Evolutionary conservation across 2,888 invertebrate genomes (phyloP), one percentile per base, ranked within the genome.

Genomic region (Sicus ferrugineus): DNA sequence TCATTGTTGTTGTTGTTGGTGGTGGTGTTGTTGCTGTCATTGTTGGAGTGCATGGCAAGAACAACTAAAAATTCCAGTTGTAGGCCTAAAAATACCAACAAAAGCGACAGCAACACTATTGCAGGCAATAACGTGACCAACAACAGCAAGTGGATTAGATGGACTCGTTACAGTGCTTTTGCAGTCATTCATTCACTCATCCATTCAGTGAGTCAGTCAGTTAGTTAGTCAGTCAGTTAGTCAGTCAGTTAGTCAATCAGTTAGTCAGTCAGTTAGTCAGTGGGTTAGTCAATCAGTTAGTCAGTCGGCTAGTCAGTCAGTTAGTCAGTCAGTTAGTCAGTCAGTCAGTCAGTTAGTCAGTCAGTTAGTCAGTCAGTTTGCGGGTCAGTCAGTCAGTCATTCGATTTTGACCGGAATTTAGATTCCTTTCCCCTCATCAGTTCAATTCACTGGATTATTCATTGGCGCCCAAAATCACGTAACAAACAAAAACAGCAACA

Each of bases 81-180:
- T 54, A 26, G 34, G 34, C 7, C 34, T 34, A 14, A 1, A 34
- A 34, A 19, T 48, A 48, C 1, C 9, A 48, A 48, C 1, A 5
- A 23, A 19, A 52, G 21, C 52, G 21, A 52, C 52, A 52, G 21
- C 52, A 52, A 19, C 59, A 59, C n/a, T n/a, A n/a, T n/a, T n/a
- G n/a, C n/a, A n/a, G n/a, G 38, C 59, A 38, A 59, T 23, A 38
- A 59, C 38, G 38, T 34, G 3, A 23, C 19, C 26, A 59, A 16
- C 38, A 61, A 61, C 61, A 42, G 19, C 26, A 61, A 61, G 61
- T 68, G 68, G 23, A 62, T 63, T 68, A 46, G 54, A 56, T 48
- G 26, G 23, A 56, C 68, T 63, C 68, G 58, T 68, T 54, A 42
- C 61, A 52, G 48, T 68, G 59, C 50, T 67, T 31, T 21, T n/a